Percentiles rank a stretch among this genome's conserved stretches.
phyloP scores from a whole-genome alignment of 2,888 invertebrate species.

The Hipparchia sbordonii region DNA sequence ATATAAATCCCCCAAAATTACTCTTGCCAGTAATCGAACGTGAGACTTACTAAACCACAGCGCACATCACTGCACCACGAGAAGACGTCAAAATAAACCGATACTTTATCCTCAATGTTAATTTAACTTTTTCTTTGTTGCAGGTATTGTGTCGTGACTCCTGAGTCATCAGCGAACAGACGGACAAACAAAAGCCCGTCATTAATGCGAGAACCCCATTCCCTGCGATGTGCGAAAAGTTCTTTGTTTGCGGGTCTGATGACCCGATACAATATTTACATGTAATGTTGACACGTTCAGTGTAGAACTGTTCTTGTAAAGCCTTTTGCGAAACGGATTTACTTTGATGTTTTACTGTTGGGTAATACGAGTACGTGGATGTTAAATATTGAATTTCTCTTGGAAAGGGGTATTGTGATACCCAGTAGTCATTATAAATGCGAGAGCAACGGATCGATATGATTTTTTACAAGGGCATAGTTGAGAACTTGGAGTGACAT shows the following conservation, averaged over 20 bases:
- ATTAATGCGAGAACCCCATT: not conserved
- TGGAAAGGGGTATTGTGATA: too few relatives aligned
- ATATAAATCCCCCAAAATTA: too few relatives aligned
- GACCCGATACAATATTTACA: not conserved
- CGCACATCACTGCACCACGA: too few relatives aligned
- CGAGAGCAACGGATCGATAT: too few relatives aligned
- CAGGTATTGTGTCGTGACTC: conserved; percentile 5
- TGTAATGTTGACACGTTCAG: not conserved
- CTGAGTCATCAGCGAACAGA: conserved; percentile 3
- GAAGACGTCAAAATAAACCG: not conserved
- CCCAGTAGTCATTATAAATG: too few relatives aligned
- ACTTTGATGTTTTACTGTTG: too few relatives aligned
- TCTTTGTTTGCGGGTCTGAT: not conserved
- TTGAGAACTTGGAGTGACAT: too few relatives aligned
- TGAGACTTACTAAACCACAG: too few relatives aligned
- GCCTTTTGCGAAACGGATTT: not conserved
- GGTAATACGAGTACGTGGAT: too few relatives aligned
- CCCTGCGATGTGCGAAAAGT: conserved; percentile 6
- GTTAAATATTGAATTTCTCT: too few relatives aligned
- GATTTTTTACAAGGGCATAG: too few relatives aligned
- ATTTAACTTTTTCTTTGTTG: conserved; percentile 1
- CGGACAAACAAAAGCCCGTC: conserved; percentile 5
- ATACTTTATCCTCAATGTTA: not conserved
- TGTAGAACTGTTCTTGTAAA: not conserved
- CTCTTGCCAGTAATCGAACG: too few relatives aligned